Percentiles rank a stretch among this genome's conserved stretches.
Conservation (phyloP, 2,797 vertebrate species). For the Atherinosoma microstoma region DNA sequence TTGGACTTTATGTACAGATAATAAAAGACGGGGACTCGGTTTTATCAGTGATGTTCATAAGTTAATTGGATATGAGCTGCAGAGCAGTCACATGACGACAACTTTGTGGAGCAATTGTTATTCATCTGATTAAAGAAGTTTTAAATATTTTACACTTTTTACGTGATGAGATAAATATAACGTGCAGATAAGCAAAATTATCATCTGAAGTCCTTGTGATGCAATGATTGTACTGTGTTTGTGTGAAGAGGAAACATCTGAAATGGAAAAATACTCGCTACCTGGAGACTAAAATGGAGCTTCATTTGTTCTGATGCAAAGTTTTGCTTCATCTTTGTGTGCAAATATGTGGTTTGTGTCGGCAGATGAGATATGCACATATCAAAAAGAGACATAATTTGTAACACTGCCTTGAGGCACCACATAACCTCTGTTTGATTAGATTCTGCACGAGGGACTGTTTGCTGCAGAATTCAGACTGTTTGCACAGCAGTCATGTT, state of each 20-base stretch:
- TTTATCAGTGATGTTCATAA: slow-evolving; percentile 40
- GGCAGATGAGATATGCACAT: slow-evolving; percentile 60
- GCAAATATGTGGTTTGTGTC: slow-evolving; percentile 54
- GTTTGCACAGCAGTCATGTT: slow-evolving; percentile 47
- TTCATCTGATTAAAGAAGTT: slow-evolving; percentile 45
- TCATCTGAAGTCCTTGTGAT: slow-evolving; percentile 3
- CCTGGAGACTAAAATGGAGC: slow-evolving; percentile 34
- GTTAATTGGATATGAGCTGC: slow-evolving; percentile 62
- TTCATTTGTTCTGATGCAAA: slow-evolving; percentile 36
- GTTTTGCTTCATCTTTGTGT: slow-evolving; percentile 29
- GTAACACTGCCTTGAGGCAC: slow-evolving; percentile 72
- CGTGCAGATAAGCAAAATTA: neutral
- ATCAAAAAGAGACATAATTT: slow-evolving; percentile 78
- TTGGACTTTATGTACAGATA: slow-evolving; percentile 26
- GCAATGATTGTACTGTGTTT: slow-evolving; percentile 1
- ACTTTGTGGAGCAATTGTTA: slow-evolving; percentile 46
- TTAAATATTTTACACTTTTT: slow-evolving; percentile 20
- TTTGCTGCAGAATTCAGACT: slow-evolving; percentile 60
- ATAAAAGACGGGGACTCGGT: slow-evolving; percentile 34
- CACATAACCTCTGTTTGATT: slow-evolving; percentile 77
- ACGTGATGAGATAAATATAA: slow-evolving; percentile 25
- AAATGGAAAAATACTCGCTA: neutral
- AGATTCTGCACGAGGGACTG: slow-evolving; percentile 66
- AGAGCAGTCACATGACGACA: slow-evolving; percentile 45
- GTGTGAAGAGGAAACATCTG: neutral